These are phyloP conservation scores for Salvelinus alpinus DNA, from an alignment of 2,113 vertebrate species.

Conservation along the genomic window DNA sequence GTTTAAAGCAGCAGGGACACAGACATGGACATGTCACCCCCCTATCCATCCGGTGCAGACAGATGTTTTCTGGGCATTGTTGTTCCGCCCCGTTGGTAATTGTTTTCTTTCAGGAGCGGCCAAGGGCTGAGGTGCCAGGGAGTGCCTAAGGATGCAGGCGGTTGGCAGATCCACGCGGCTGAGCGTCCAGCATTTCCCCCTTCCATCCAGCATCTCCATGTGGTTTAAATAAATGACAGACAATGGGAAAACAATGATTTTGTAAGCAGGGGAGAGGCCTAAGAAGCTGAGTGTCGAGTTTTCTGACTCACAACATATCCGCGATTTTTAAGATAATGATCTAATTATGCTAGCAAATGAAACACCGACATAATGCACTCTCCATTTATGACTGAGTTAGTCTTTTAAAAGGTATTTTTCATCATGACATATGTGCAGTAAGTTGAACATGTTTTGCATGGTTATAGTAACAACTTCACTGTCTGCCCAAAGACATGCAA, in stretches of 20 bases:
- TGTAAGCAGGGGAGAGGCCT: neutral
- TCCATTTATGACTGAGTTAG: no score
- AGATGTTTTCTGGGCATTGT: slow-evolving; percentile 76
- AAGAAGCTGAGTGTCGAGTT: no score
- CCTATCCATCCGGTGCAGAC: slow-evolving; percentile 59
- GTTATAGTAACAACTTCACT: no score
- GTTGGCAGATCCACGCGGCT: slow-evolving; percentile 34
- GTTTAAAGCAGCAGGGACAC: slow-evolving; percentile 61
- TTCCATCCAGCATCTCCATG: slow-evolving; percentile 25
- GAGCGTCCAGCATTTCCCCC: slow-evolving; percentile 30
- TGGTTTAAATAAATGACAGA: slow-evolving; percentile 27
- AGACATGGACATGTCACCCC: slow-evolving; percentile 45
- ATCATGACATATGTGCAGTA: no score
- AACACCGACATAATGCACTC: no score
- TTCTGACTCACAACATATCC: no score
- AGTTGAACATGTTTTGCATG: no score
- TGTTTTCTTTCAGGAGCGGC: slow-evolving; percentile 67
- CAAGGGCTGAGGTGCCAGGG: slow-evolving; percentile 63
- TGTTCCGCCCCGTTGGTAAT: slow-evolving; percentile 67
- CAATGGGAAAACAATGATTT: slow-evolving; percentile 3
- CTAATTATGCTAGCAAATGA: no score
- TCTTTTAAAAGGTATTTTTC: no score
- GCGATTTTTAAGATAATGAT: no score
- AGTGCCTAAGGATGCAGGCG: slow-evolving; percentile 36
- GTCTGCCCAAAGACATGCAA: no score